Evolutionary conservation across 2,888 invertebrate genomes (phyloP).

Genomic region (Notodonta ziczac): DNA sequence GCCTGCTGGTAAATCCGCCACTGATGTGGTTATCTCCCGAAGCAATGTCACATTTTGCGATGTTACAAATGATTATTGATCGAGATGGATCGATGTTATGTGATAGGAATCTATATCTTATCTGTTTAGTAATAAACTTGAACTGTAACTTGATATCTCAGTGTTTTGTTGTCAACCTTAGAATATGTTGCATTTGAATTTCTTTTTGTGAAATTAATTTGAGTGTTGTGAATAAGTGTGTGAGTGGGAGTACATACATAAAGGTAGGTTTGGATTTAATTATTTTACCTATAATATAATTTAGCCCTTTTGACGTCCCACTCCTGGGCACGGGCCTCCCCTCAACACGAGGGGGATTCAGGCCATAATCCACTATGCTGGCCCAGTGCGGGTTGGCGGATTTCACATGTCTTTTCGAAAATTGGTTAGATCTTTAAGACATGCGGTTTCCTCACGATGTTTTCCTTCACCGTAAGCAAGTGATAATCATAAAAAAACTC

Average conservation of each 20-base stretch:
- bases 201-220: not conserved
- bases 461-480: no score
- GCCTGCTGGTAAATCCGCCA: no score
- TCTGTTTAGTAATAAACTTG: constrained; percentile 7
- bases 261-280: not conserved
- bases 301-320: no score
- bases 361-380: no score
- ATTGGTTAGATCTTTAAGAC: no score
- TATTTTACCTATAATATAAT: no score
- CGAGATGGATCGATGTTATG: constrained; percentile 3
- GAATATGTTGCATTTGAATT: not conserved
- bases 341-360: no score
- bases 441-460: no score
- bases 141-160: constrained; percentile 1
- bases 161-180: constrained; percentile 22
- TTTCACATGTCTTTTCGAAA: no score
- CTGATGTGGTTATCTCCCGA: not conserved
- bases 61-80: not conserved
- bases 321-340: no score
- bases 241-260: not conserved
- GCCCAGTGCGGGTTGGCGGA: no score
- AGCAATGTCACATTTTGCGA: not conserved
- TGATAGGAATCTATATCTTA: constrained; percentile 5
- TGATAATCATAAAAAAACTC: no score
- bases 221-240: not conserved